Percentiles rank a stretch among this genome's conserved stretches.
Conservation (phyloP, 2,797 vertebrate genomes). For the Scarus forsteni region DNA sequence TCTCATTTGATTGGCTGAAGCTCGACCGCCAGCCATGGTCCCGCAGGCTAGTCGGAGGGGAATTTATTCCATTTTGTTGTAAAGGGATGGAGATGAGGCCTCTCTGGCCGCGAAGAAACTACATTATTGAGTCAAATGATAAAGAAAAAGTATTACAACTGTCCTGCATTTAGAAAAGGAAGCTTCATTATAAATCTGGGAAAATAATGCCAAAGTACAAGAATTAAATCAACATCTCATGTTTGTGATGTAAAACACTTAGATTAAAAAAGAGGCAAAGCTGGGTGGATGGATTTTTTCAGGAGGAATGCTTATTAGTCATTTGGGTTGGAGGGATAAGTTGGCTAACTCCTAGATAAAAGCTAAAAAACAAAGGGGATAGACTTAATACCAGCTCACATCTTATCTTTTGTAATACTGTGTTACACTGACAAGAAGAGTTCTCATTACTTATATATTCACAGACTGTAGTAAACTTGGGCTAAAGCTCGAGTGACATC, state of each 20-base stretch:
- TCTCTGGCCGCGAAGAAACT: slow-evolving; percentile 58
- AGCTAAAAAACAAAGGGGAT: too few species aligned
- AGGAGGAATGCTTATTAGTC: too few species aligned
- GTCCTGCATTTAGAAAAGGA: slow-evolving; percentile 32
- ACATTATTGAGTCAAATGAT: slow-evolving; percentile 54
- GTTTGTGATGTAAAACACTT: background rate
- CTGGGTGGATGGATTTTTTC: too few species aligned
- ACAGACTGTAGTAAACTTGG: too few species aligned
- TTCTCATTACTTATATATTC: too few species aligned
- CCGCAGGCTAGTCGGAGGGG: slow-evolving; percentile 44
- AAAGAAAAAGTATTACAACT: slow-evolving; percentile 28
- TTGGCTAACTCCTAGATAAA: too few species aligned
- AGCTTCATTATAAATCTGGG: slow-evolving; percentile 1
- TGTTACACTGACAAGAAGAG: too few species aligned
- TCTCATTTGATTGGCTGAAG: slow-evolving; percentile 64
- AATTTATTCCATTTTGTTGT: slow-evolving; percentile 71
- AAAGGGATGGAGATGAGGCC: slow-evolving; percentile 68
- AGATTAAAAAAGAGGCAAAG: background rate
- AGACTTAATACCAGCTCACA: too few species aligned
- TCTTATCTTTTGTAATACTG: too few species aligned
- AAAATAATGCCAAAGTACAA: slow-evolving; percentile 13
- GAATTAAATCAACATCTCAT: slow-evolving; percentile 28
- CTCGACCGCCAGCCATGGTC: slow-evolving; percentile 48
- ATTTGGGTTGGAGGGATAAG: too few species aligned
- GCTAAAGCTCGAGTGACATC: too few species aligned